Evolutionary conservation across 2,113 vertebrate genomes (phyloP), one percentile per base, ranked within the genome.

Genomic region (Chaetodon auriga): DNA sequence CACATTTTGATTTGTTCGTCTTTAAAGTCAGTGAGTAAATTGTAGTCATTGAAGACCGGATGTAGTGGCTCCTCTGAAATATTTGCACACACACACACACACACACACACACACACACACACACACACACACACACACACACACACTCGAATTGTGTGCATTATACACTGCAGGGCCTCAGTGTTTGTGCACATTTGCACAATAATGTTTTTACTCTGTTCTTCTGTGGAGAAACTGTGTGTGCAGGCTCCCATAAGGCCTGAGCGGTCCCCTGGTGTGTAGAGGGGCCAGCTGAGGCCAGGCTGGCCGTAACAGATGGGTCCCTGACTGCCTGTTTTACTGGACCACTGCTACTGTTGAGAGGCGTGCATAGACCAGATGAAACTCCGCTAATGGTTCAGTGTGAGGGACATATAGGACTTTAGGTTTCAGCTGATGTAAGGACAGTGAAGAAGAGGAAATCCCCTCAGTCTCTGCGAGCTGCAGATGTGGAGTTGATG

Each of bases 301-400:
- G 64, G 36, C 69, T 72, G 53, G 66, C 80, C 55, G 25, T 23
- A 19, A 72, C 89, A 90, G 86, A 88, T 87, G 88, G 85, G 80
- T 80, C 77, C 69, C 49, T 80, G 57, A 75, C 62, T 65, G 75
- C 84, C 43, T 79, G 64, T 70, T 88, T 84, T 68, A 80, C 72
- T 82, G 54, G 35, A 82, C 71, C 58, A 35, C 48, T 58, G 38
- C 60, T 53, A 6, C 72, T 77, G 64, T 9, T 43, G 61, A 41
- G 45, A 64, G 23, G 13, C 16, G 18, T 8, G 19, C 21, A 38
- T 36, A 73, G 53, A 57, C 5, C 6, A 68, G 30, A 82, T 43
- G 36, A 78, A 63, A 63, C 53, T 21, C 48, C 46, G 53, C 62
- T 48, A 63, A 68, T 36, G 45, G 35, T 14, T 45, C 57, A 45